Conservation (phyloP, 2,113 vertebrate genomes). For the Marmota monax region DNA sequence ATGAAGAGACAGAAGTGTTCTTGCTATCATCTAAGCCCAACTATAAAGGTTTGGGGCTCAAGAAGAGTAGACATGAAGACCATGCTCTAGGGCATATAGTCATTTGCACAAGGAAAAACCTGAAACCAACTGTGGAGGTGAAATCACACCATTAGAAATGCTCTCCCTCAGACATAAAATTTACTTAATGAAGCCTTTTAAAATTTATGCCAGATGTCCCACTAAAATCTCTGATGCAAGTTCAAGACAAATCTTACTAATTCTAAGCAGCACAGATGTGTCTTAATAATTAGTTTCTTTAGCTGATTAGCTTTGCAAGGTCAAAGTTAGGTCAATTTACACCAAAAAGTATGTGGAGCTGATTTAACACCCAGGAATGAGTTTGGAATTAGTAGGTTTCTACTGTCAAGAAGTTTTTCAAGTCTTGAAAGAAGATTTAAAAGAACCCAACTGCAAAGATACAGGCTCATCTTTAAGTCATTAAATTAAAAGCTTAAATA, state of each 20-base stretch:
- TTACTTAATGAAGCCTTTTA: constrained; percentile 81
- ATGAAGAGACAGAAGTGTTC: neutral
- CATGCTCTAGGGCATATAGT: neutral
- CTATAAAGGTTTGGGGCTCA: constrained; percentile 14
- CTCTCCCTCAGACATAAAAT: constrained; percentile 66
- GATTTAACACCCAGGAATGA: constrained; percentile 64
- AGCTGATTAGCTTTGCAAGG: constrained; percentile 79
- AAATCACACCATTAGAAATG: constrained; percentile 48
- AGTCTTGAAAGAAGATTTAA: constrained; percentile 65
- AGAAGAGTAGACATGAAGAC: neutral
- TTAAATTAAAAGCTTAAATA: constrained; percentile 73
- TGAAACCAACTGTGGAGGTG: neutral
- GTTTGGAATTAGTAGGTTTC: neutral
- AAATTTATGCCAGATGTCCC: constrained; percentile 87
- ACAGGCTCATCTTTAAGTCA: constrained; percentile 19
- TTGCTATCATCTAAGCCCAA: neutral
- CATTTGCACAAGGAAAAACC: constrained; percentile 61
- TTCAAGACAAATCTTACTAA: constrained; percentile 79
- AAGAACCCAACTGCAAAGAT: constrained; percentile 59
- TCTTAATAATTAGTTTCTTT: constrained; percentile 82
- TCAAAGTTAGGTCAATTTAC: constrained; percentile 82
- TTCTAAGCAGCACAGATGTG: constrained; percentile 83
- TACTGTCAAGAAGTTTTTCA: constrained; percentile 40
- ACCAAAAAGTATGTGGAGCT: constrained; percentile 65
- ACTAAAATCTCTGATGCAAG: constrained; percentile 81